phyloP scores from a whole-genome alignment of 92 coral and sea anemone species.

The Muricea muricata region DNA sequence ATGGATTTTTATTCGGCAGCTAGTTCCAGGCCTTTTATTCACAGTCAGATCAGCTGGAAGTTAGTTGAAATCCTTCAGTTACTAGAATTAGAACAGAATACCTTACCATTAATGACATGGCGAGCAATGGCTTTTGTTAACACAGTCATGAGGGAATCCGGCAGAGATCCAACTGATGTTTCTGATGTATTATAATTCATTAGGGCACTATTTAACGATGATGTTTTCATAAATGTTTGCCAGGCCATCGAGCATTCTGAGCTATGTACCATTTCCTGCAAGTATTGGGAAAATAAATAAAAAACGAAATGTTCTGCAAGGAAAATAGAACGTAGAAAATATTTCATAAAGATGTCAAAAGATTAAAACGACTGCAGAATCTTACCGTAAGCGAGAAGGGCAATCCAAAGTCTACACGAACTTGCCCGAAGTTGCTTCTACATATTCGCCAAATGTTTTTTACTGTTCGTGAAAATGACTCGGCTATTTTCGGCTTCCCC shows the following conservation, averaged over 20 bases:
- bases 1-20: too few relatives aligned
- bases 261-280: constrained; percentile 8
- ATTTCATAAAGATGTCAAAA: too few relatives aligned
- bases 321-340: not conserved
- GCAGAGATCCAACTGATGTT: constrained; percentile 66
- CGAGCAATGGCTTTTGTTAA: constrained; percentile 86
- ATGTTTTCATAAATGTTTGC: constrained; percentile 16
- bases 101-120: constrained; percentile 87
- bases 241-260: constrained; percentile 27
- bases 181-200: not conserved
- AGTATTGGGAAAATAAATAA: not conserved
- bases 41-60: too few relatives aligned
- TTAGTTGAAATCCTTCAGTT: not conserved
- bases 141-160: constrained; percentile 69
- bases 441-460: constrained; percentile 82
- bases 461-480: constrained; percentile 78
- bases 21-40: too few relatives aligned
- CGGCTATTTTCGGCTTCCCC: constrained; percentile 90
- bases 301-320: not conserved
- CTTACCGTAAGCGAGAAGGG: constrained; percentile 91
- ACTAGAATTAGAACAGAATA: not conserved
- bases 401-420: constrained; percentile 90
- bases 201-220: not conserved
- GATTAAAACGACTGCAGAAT: too few relatives aligned
- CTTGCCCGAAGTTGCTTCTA: constrained; percentile 78